phyloP scores from a whole-genome alignment of 2,113 vertebrate genomes.

The Spizaetus ornatus region DNA sequence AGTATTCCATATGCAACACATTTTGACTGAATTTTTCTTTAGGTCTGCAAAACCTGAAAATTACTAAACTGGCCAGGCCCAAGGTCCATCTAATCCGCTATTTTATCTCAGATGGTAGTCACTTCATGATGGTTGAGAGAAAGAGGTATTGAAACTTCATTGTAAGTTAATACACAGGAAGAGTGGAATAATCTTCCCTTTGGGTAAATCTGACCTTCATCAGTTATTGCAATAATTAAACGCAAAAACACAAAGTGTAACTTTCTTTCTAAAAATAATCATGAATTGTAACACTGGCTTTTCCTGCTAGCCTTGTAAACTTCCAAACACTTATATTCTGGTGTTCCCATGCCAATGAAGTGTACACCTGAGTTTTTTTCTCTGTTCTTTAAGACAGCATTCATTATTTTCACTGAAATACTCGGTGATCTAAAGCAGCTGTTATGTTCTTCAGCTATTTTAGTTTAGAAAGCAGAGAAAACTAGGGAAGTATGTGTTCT shows the following conservation, averaged over 20 bases:
- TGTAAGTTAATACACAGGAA: not conserved
- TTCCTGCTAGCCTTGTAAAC: not conserved
- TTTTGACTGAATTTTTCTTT: not conserved
- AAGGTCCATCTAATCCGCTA: rapidly evolving
- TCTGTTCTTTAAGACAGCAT: not conserved
- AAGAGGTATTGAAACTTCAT: not conserved
- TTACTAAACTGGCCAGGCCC: not conserved
- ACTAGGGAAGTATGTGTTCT: not conserved
- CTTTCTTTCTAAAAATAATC: not conserved
- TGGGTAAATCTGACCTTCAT: not conserved
- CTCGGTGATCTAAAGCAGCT: not conserved
- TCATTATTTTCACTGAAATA: not conserved
- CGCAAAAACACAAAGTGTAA: not conserved
- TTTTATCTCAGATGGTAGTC: not conserved
- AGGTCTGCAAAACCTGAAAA: not conserved
- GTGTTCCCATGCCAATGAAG: not conserved
- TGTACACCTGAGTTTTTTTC: not conserved
- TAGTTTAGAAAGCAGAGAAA: not conserved
- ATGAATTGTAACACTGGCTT: not conserved
- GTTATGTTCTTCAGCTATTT: not conserved
- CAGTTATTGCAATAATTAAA: not conserved
- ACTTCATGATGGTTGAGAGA: not conserved
- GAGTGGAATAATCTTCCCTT: not conserved
- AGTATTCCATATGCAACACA: not conserved
- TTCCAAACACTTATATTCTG: not conserved